A percentile compares a stretch with the other conserved stretches of the same genome.
Conservation (phyloP, 2,888 invertebrate genomes). For the Allophyes oxyacanthae region DNA sequence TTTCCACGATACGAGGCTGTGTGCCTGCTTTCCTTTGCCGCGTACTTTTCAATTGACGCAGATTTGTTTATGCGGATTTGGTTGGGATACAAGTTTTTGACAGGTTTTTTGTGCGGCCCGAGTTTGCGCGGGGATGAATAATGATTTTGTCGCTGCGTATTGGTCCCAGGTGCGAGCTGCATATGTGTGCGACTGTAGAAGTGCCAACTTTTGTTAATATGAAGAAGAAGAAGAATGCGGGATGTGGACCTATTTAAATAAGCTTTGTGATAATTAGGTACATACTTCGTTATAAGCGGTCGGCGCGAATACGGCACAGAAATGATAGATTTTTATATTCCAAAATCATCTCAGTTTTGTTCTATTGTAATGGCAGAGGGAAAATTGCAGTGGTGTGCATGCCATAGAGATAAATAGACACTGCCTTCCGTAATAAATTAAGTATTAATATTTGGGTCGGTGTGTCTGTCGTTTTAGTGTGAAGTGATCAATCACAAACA, state of each 20-base stretch:
- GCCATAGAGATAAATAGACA: too few species aligned
- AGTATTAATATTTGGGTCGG: too few species aligned
- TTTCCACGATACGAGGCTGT: constrained; percentile 60
- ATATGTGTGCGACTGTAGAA: constrained; percentile 40
- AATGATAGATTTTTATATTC: constrained; percentile 17
- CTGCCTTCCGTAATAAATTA: too few species aligned
- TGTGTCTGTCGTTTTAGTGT: too few species aligned
- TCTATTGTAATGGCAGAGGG: too few species aligned
- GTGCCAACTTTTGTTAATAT: constrained; percentile 50
- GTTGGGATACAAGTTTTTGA: constrained; percentile 57
- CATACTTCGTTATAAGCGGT: constrained; percentile 23
- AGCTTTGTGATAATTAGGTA: constrained; percentile 27
- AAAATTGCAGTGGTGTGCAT: too few species aligned
- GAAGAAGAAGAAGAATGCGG: too few species aligned
- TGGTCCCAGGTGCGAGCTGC: constrained; percentile 60
- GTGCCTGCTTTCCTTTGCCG: constrained; percentile 35
- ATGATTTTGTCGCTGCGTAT: constrained; percentile 63
- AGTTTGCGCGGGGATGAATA: constrained; percentile 60
- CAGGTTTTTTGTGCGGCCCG: constrained; percentile 53
- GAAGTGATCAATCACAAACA: too few species aligned
- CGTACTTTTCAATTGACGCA: constrained; percentile 52
- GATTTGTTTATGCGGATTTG: constrained; percentile 58
- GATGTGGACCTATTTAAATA: constrained; percentile 38
- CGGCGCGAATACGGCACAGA: constrained; percentile 19
- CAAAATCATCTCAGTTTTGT: too few species aligned